Evolutionary conservation across 2,888 invertebrate genomes (phyloP).

Genomic region (Acrobasis suavella): DNA sequence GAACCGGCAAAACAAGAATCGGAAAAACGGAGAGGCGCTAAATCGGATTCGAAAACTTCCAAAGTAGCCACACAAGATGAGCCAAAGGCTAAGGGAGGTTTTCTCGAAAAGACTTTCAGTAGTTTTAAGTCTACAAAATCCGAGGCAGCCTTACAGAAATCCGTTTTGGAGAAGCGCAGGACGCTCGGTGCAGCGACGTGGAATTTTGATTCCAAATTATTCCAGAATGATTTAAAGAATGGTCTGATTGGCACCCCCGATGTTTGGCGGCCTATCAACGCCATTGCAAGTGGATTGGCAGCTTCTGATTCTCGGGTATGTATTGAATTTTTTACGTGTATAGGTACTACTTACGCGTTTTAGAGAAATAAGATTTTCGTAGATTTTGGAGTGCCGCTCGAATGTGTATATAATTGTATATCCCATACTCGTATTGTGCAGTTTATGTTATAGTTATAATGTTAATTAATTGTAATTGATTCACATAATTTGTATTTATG

Average conservation of each 20-base stretch:
- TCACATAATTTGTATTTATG: no score
- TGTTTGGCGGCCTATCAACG: slow-evolving; percentile 86
- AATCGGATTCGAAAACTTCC: slow-evolving; percentile 63
- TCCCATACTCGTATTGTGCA: no score
- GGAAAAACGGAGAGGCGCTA: slow-evolving; percentile 62
- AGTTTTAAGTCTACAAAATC: slow-evolving; percentile 74
- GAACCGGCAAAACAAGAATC: slow-evolving; percentile 78
- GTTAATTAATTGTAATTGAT: no score
- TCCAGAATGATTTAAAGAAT: slow-evolving; percentile 83
- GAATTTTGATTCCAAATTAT: slow-evolving; percentile 85
- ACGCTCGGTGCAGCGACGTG: slow-evolving; percentile 87
- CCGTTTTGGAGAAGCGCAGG: slow-evolving; percentile 83
- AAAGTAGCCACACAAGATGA: slow-evolving; percentile 73
- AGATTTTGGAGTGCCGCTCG: no score
- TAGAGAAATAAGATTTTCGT: no score
- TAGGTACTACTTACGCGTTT: no score
- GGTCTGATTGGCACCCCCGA: slow-evolving; percentile 85
- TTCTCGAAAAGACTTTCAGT: slow-evolving; percentile 76
- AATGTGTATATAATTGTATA: no score
- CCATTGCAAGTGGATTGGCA: slow-evolving; percentile 84
- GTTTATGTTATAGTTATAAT: no score
- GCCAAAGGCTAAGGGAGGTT: slow-evolving; percentile 71
- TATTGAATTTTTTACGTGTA: slow-evolving; percentile 20
- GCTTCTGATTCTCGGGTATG: slow-evolving; percentile 79
- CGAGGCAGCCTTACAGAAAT: slow-evolving; percentile 71